Conservation (phyloP, 2,113 vertebrate genomes). For the Grus americana region DNA sequence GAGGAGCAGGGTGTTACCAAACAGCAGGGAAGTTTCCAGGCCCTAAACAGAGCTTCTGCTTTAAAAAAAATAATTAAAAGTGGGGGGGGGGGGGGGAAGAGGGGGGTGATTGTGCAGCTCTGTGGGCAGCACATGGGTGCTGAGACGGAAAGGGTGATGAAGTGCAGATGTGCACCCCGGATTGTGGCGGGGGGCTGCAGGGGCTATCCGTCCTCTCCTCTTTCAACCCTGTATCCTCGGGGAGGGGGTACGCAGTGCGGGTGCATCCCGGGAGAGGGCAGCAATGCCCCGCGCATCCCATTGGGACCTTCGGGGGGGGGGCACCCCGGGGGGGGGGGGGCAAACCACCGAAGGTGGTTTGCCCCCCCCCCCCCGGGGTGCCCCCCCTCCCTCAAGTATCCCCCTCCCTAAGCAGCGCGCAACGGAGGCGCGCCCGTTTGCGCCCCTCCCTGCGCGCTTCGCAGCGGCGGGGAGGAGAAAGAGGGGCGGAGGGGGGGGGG, state of each 20-base stretch:
- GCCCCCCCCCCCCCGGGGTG: neutral
- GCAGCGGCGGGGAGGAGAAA: neutral
- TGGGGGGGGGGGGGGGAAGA: neutral
- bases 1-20: neutral
- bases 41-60: neutral
- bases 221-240: neutral
- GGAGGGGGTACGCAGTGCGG: neutral
- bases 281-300: neutral
- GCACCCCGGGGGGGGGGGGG: neutral
- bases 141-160: neutral
- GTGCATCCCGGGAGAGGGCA: slow-evolving; percentile 9
- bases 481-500: neutral
- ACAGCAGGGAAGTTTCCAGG: neutral
- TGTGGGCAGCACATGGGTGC: neutral
- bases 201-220: neutral
- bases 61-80: neutral
- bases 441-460: neutral
- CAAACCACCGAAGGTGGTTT: neutral
- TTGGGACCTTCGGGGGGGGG: neutral
- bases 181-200: neutral
- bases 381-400: neutral
- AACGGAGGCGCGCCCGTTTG: neutral
- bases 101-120: neutral
- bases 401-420: neutral
- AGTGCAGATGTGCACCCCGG: neutral